These are phyloP conservation scores for Peromyscus aztecus DNA, from an alignment of 2,797 vertebrate species.

Conservation along the genomic window DNA sequence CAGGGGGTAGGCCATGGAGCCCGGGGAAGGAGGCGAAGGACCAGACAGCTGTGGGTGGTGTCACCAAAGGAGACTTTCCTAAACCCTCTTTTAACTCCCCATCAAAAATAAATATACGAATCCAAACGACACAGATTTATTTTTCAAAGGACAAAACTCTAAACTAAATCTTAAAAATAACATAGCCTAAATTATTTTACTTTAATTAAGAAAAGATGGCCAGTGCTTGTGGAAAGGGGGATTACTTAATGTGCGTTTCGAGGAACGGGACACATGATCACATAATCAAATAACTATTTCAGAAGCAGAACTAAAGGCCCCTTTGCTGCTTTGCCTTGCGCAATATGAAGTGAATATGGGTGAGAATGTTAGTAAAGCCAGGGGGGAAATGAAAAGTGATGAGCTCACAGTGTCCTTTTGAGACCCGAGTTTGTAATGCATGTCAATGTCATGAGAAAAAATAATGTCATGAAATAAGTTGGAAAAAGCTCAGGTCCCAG, in stretches of 20 bases:
- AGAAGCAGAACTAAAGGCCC: neutral
- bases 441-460: neutral
- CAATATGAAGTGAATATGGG: neutral
- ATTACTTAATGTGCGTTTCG: conserved; percentile 27
- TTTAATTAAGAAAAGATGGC: conserved; percentile 35
- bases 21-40: conserved; percentile 51
- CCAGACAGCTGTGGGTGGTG: conserved; percentile 44
- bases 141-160: conserved; percentile 2
- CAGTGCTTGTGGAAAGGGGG: neutral
- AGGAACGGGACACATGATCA: neutral
- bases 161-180: conserved; percentile 55
- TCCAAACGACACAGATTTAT: neutral
- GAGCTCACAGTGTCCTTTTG: neutral
- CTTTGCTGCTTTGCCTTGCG: neutral
- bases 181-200: conserved; percentile 40
- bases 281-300: conserved; percentile 10
- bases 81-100: conserved; percentile 41
- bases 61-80: conserved; percentile 65
- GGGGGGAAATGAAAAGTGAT: neutral
- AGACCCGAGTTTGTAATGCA: neutral
- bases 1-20: conserved; percentile 58
- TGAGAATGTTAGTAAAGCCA: neutral
- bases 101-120: conserved; percentile 68
- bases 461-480: neutral
- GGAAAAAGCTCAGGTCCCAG: neutral